Evolutionary conservation across 2,797 vertebrate genomes (phyloP).

Genomic region (Anguilla pacifica): DNA sequence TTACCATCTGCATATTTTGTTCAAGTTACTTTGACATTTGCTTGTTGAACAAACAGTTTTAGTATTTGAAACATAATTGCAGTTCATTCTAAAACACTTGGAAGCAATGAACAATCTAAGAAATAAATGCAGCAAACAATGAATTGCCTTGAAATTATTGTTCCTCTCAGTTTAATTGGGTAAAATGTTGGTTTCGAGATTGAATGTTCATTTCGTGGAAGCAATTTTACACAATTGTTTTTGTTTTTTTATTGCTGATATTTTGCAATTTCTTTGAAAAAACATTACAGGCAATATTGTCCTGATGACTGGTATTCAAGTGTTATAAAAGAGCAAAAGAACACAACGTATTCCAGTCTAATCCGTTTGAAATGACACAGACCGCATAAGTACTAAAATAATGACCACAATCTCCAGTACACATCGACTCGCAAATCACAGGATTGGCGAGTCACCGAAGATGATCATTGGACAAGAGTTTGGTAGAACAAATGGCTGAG

Average conservation of each 20-base stretch:
- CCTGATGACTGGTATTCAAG: constrained; percentile 22
- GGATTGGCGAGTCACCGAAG: background rate
- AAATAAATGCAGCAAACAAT: constrained; percentile 28
- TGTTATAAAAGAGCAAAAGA: constrained; percentile 23
- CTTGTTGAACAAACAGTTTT: constrained; percentile 19
- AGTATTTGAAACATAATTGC: constrained; percentile 10
- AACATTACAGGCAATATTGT: constrained; percentile 23
- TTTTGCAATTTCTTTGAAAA: constrained; percentile 18
- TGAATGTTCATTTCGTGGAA: constrained; percentile 12
- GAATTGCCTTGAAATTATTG: constrained; percentile 22
- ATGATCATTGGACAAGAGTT: background rate
- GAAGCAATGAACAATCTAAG: constrained; percentile 27
- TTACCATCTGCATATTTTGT: background rate
- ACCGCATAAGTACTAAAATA: constrained; percentile 16
- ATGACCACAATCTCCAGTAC: background rate
- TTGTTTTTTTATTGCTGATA: background rate
- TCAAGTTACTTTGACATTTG: constrained; percentile 13
- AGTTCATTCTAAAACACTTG: constrained; percentile 23
- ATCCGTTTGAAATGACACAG: constrained; percentile 24
- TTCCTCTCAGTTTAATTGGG: constrained; percentile 7
- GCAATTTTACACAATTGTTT: constrained; percentile 24
- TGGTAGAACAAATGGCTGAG: background rate
- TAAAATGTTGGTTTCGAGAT: constrained; percentile 14
- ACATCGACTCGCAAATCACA: background rate
- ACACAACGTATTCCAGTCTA: constrained; percentile 24